Percentiles rank a stretch among this genome's conserved stretches.
Evolutionary conservation across 2,113 vertebrate genomes (phyloP).

Genomic region (Theristicus caerulescens): DNA sequence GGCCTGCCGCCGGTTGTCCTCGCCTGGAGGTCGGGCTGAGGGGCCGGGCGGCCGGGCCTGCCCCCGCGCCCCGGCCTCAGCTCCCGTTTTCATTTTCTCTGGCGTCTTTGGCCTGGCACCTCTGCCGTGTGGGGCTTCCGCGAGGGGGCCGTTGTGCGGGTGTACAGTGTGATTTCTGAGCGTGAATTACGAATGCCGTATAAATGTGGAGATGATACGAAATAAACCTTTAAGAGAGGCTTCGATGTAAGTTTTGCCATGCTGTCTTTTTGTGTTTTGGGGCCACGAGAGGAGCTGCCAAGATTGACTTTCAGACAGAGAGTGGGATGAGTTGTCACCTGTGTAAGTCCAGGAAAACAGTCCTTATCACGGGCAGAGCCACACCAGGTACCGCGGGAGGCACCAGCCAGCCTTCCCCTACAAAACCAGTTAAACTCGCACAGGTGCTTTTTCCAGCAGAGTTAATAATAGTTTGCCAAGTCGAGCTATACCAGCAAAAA

Average conservation of each 20-base stretch:
- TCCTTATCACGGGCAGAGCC: not conserved
- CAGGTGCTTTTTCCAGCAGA: not conserved
- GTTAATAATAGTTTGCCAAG: not conserved
- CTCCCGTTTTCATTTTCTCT: accelerated
- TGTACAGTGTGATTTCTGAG: accelerated
- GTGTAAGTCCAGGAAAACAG: not conserved
- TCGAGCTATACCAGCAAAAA: not conserved
- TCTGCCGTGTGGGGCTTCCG: not conserved
- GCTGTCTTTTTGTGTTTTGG: not conserved
- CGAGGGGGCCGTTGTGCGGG: accelerated
- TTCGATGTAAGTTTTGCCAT: not conserved
- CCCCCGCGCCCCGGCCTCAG: not conserved
- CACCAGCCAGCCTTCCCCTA: not conserved
- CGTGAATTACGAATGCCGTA: accelerated
- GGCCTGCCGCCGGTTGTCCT: not conserved
- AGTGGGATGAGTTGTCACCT: not conserved
- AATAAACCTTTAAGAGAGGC: not conserved
- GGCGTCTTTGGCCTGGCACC: accelerated
- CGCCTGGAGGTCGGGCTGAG: not conserved
- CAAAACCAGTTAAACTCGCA: not conserved
- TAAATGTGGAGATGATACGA: accelerated
- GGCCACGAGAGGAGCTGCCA: not conserved
- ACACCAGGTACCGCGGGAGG: not conserved
- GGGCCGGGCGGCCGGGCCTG: not conserved
- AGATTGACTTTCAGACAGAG: not conserved